phyloP scores from a whole-genome alignment of 2,888 invertebrate species.

The Phymatocera aterrima region DNA sequence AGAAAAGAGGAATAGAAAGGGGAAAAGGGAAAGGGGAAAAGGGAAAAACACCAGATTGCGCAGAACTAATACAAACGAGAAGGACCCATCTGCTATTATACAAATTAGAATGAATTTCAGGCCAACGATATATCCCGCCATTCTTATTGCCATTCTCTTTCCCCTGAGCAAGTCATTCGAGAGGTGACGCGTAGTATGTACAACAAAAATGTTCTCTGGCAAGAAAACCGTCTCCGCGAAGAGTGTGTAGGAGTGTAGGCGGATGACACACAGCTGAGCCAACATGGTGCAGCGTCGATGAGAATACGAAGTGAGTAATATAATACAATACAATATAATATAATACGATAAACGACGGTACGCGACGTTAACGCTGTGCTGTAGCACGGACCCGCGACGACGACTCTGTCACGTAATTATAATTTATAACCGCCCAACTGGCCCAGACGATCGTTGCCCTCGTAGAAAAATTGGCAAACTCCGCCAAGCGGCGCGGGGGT shows the following conservation, averaged over 20 bases:
- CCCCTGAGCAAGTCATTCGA: too few relatives aligned
- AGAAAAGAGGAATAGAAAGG: background rate
- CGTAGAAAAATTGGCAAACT: constrained; percentile 19
- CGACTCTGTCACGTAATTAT: constrained; percentile 39
- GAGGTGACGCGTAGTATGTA: too few relatives aligned
- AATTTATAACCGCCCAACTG: constrained; percentile 30
- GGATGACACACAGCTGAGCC: background rate
- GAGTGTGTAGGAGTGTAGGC: too few relatives aligned
- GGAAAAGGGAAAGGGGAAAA: background rate
- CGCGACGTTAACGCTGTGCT: too few relatives aligned
- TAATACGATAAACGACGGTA: too few relatives aligned
- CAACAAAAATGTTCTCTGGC: background rate
- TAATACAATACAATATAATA: too few relatives aligned
- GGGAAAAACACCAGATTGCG: background rate
- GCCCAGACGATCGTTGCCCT: constrained; percentile 1
- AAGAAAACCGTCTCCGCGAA: background rate
- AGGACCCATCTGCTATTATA: too few relatives aligned
- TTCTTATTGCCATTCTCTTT: too few relatives aligned
- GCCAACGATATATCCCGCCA: background rate
- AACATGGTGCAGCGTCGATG: too few relatives aligned
- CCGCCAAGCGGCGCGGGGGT: background rate
- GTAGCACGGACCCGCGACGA: background rate
- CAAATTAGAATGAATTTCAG: background rate
- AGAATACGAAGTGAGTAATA: background rate
- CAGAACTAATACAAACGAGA: too few relatives aligned